Percentiles rank a stretch among this genome's conserved stretches.
phyloP scores from a whole-genome alignment of 2,797 vertebrate genomes.

The Sebastes elongatus region DNA sequence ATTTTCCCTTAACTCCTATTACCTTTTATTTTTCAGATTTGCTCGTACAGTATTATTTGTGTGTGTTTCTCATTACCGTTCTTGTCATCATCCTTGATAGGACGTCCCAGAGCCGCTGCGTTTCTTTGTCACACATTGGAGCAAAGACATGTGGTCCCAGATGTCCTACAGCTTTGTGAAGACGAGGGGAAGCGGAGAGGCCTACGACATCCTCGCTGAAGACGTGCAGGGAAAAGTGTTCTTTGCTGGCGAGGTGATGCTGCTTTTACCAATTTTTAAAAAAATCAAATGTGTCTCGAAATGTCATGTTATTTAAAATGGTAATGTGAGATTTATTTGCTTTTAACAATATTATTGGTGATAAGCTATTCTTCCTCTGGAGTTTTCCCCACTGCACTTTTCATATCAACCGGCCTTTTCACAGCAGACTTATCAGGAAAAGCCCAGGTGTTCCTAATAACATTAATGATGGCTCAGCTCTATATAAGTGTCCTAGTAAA shows the following conservation, averaged over 20 bases:
- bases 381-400: not conserved
- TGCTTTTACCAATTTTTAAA: not conserved
- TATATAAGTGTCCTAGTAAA: not conserved
- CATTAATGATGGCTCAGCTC: too few species aligned
- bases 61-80: not conserved
- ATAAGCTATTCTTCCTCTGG: not conserved
- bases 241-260: constrained; percentile 93
- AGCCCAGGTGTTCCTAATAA: not conserved
- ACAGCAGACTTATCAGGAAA: not conserved
- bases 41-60: not conserved
- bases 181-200: constrained; percentile 95
- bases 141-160: constrained; percentile 92
- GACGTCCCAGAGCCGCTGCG: constrained; percentile 92
- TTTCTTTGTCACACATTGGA: constrained; percentile 94
- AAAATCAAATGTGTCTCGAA: not conserved
- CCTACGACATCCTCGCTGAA: constrained; percentile 95
- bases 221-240: constrained; percentile 94
- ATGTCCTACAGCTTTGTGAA: constrained; percentile 98
- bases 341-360: not conserved
- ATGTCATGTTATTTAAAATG: not conserved
- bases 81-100: constrained; percentile 64
- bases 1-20: not conserved
- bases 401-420: not conserved
- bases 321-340: not conserved
- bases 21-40: not conserved